Percentiles rank a stretch among this genome's conserved stretches.
Evolutionary conservation across 1,140 invertebrate species (phyloP).

Genomic region (Eueides isabella): DNA sequence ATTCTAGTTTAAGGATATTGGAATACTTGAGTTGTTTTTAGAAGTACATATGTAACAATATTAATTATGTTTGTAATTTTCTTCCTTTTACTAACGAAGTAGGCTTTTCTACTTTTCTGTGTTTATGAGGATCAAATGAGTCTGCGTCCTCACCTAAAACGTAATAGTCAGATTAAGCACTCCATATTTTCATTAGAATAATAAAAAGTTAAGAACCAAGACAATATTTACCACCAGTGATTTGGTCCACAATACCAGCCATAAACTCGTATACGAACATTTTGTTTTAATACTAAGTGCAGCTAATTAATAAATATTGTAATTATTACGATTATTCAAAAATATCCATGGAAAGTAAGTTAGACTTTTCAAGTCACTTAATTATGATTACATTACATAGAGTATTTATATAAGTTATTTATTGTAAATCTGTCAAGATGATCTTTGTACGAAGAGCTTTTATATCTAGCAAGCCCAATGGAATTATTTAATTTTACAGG

Average conservation of each 20-base stretch:
- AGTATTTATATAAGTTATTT: too few relatives aligned
- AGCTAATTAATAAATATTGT: not conserved
- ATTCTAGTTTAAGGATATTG: not conserved
- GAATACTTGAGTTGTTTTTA: too few relatives aligned
- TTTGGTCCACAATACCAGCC: constrained; percentile 58
- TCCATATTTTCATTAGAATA: not conserved
- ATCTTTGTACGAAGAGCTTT: not conserved
- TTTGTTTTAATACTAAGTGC: constrained; percentile 16
- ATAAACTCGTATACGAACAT: constrained; percentile 66
- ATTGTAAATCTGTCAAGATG: too few relatives aligned
- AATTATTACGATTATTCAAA: not conserved
- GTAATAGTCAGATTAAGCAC: not conserved
- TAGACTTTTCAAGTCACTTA: constrained; percentile 9
- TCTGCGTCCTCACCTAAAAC: constrained; percentile 49
- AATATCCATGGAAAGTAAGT: not conserved
- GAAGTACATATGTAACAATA: too few relatives aligned
- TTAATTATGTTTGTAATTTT: not conserved
- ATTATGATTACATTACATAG: too few relatives aligned
- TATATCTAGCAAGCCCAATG: too few relatives aligned
- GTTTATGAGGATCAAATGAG: constrained; percentile 61
- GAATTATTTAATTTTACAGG: too few relatives aligned
- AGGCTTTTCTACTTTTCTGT: constrained; percentile 86
- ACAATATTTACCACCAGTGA: constrained; percentile 41
- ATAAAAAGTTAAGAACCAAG: not conserved
- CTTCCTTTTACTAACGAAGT: constrained; percentile 83